Evolutionary conservation across 53 echinoderm and acorn worm species (phyloP).

Genomic region (Echinarachnius parma): DNA sequence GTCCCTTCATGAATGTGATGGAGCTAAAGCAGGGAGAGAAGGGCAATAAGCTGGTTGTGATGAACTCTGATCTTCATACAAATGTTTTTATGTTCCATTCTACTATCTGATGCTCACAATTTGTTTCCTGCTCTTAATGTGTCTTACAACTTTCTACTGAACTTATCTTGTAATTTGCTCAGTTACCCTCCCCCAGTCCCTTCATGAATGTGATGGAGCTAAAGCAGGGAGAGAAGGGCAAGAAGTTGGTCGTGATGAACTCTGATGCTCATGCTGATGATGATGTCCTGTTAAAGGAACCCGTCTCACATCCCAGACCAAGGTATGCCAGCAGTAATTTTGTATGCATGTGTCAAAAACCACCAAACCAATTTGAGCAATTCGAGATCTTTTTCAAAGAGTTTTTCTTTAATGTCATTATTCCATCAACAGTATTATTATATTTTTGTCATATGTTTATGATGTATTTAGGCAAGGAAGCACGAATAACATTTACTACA

Average conservation of each 20-base stretch:
- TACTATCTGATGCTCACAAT: too few species aligned
- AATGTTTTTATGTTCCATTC: constrained; percentile 87
- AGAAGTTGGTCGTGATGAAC: constrained; percentile 32
- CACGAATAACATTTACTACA: too few species aligned
- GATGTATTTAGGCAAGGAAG: too few species aligned
- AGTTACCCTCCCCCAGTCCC: constrained; percentile 52
- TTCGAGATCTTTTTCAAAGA: too few species aligned
- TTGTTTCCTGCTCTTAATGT: too few species aligned
- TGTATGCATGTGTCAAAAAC: not conserved
- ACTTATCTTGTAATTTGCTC: too few species aligned
- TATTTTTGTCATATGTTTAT: too few species aligned
- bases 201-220: constrained; percentile 55
- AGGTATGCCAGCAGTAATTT: constrained; percentile 70
- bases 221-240: constrained; percentile 24
- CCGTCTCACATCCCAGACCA: constrained; percentile 70
- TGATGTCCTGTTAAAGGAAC: constrained; percentile 86
- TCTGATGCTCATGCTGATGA: constrained; percentile 73
- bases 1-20: constrained; percentile 66
- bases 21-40: constrained; percentile 31
- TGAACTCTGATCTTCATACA: constrained; percentile 53
- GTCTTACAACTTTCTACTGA: too few species aligned
- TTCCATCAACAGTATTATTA: too few species aligned
- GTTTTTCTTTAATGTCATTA: not conserved
- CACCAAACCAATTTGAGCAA: too few species aligned
- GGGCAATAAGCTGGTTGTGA: constrained; percentile 31